Evolutionary conservation across 92 coral and sea anemone species (phyloP), one percentile per base, ranked within the genome.

Genomic region (Blastomussa wellsi): DNA sequence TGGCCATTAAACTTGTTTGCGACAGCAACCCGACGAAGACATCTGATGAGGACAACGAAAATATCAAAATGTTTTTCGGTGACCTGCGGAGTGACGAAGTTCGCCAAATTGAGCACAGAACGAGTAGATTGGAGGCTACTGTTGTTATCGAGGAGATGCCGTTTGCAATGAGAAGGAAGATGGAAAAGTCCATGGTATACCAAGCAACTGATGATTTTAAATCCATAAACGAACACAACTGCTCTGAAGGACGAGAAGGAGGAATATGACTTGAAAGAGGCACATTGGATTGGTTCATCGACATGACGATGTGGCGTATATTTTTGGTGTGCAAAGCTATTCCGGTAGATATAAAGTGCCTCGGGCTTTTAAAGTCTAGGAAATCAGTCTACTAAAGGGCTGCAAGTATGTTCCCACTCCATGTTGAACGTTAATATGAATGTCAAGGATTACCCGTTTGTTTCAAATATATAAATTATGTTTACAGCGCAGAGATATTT

Each of bases 11-110:
- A 74, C 57, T 74, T 49, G 57, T 42, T 37, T 42, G 60, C 19
- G 79, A 74, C 35, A 74, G 26, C 62, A 74, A n/a, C 35, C 79
- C 79, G n/a, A 74, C 79, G 57, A 74, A 74, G 59, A 48, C 8
- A 48, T 74, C 79, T 5, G 79, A 74, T 6, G 24, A 24, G 10
- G 22, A 20, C 57, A 74, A 74, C 22, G 59, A 74, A 49, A 59
- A 74, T 12, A 74, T 37, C 53, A 74, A 24, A 28, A 19, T 29
- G 14, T 74, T 26, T 47, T 74, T 74, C 38, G 79, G 79, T 3
- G 59, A 10, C 9, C 47, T 59, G 10, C 65, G 65, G 31, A 74
- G 79, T 42, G 39, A 31, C 1, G 79, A 20, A 15, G 33, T 74
- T 26, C 60, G 22, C 35, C 26, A 24, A 41, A 74, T 74, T n/a